Conservation (phyloP, 2,797 vertebrate genomes). For the Silurus lanzhouensis region DNA sequence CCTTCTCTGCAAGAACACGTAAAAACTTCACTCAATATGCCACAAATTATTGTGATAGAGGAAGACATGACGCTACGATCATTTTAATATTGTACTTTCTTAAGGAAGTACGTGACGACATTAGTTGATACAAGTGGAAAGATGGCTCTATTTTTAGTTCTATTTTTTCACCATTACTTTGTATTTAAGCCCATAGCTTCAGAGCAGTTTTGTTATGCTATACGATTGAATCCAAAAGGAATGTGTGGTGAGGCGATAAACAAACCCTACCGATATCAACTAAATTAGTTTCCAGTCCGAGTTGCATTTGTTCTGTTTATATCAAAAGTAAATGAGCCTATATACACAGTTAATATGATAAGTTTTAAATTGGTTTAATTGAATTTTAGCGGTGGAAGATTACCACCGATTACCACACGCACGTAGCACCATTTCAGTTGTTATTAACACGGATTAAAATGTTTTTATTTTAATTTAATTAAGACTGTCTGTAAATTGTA, state of each 20-base stretch:
- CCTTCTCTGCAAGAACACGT: conserved; percentile 73
- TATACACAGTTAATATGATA: conserved; percentile 75
- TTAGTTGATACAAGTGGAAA: not conserved
- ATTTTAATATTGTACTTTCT: conserved; percentile 21
- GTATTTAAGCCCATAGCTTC: not conserved
- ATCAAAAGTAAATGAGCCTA: conserved; percentile 76
- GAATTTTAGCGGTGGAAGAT: conserved; percentile 72
- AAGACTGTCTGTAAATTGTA: conserved; percentile 70
- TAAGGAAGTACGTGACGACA: conserved; percentile 8
- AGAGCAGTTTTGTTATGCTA: not conserved
- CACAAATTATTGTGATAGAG: conserved; percentile 65
- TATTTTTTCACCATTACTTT: not conserved
- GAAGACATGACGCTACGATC: conserved; percentile 56
- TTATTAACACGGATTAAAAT: conserved; percentile 79
- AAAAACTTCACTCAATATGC: conserved; percentile 74
- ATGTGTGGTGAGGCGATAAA: conserved; percentile 62
- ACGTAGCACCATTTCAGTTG: conserved; percentile 78
- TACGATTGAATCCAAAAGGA: conserved; percentile 53
- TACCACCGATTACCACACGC: conserved; percentile 74
- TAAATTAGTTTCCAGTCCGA: conserved; percentile 64
- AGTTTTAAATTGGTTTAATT: conserved; percentile 81
- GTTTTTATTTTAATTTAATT: conserved; percentile 75
- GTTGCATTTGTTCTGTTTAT: conserved; percentile 69
- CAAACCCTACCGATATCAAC: conserved; percentile 67
- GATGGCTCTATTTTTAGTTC: not conserved